Conservation (phyloP, 2,888 invertebrate species). For the Petrophora chlorosata region DNA sequence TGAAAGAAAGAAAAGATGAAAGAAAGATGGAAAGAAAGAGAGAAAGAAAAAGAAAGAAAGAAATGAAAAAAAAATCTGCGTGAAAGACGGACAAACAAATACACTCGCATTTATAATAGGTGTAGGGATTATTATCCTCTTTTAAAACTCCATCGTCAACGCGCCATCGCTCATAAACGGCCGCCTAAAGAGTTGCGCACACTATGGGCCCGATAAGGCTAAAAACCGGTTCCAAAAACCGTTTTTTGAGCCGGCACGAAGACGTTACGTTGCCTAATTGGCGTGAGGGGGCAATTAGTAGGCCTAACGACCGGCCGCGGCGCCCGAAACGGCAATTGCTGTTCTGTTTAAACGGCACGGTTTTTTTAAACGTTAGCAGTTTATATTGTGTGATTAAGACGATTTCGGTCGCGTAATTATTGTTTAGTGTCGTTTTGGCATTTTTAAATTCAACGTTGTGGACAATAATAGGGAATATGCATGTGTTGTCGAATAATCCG, state of each 20-base stretch:
- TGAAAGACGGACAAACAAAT: no score
- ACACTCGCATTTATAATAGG: no score
- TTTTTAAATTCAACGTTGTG: not conserved
- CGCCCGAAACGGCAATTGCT: conserved; percentile 33
- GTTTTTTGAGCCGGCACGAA: conserved; percentile 56
- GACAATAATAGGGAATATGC: not conserved
- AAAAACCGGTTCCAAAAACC: conserved; percentile 46
- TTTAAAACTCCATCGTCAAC: not conserved
- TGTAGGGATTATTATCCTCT: no score
- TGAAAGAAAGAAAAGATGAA: no score
- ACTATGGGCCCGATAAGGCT: conserved; percentile 40
- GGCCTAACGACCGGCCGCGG: conserved; percentile 49
- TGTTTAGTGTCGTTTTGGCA: conserved; percentile 6
- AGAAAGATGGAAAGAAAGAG: no score
- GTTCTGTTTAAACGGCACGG: conserved; percentile 29
- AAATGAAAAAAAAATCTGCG: no score
- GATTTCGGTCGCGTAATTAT: conserved; percentile 19
- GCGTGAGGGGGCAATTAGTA: conserved; percentile 57
- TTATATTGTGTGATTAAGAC: conserved; percentile 24
- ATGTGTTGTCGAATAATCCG: not conserved
- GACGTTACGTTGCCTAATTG: conserved; percentile 63
- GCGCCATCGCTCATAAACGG: conserved; percentile 13
- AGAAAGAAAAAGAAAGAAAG: no score
- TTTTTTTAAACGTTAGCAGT: conserved; percentile 31
- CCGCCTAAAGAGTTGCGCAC: conserved; percentile 17